Base-by-base conservation (phyloP, 1,140 invertebrate species). In the Steinernema khuongi region DNA sequence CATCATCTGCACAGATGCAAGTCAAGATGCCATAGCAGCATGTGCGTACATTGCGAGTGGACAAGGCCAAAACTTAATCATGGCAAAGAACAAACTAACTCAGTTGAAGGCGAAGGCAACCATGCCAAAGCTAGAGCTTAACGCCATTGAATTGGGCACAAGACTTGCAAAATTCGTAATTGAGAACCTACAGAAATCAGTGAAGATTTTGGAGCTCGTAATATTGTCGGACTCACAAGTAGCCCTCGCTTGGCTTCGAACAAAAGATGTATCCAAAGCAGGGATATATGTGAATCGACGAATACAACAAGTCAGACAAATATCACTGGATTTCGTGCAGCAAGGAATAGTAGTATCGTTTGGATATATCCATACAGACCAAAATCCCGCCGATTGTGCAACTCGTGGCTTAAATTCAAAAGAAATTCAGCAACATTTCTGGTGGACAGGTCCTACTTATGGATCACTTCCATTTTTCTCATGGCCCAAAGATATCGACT, bases 391-490 rank as follows among this genome's bases (percentile, higher is more conserved):
- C 17, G 70, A 71, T 22, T 29, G 33, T 36, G 60, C n/a, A 17
- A 7, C 4, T 4, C 60, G 60, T 7, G 60, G 60, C 7, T 67
- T 22, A 22, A 67, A 22, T 4, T 4, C 30, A 4, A 29, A 67
- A 17, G 60, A 67, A n/a, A 22, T 67, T 4, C 4, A 67, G 60
- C n/a, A n/a, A n/a, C n/a, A 29, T 67, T n/a, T 66, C n/a, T 75
- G 69, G 44, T 72, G 69, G 50, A n/a, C 50, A 26, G 50, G 50
- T 17, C 50, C 50, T n/a, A 22, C 19, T 2, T 60, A 14, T 22
- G 19, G 74, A 32, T 41, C 30, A 30, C 30, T 74, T 69, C 69
- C 18, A 11, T 60, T 60, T 7, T 4, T n/a, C 4, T 4, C 14
- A 2, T 60, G 50, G 50, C 50, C 50, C 19, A 7, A 7, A 14